Evolutionary conservation across 2,113 vertebrate species (phyloP), one percentile per base, ranked within the genome.

Genomic region (Rhinoptilus africanus): DNA sequence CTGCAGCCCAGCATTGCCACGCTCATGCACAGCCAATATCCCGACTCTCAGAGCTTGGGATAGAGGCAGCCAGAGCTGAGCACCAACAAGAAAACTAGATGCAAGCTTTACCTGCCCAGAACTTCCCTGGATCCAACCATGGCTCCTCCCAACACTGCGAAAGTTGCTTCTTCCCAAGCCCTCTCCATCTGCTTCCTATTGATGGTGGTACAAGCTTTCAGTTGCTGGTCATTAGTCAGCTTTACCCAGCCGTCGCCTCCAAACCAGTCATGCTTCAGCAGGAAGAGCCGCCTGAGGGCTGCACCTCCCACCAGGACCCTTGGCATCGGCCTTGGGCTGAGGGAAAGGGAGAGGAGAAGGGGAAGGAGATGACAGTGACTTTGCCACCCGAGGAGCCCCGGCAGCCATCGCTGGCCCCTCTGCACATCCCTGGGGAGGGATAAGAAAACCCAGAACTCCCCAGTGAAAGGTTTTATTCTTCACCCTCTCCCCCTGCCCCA

Each of bases 141-240:
- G 23, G 51, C 51, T 86, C 66, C 89, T 95, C 67, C 71, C 81
- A 78, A n/a, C 56, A 77, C 21, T 19, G 6, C 8, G 7, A 35
- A 75, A 47, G 9, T 35, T 28, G 22, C 77, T 92, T 57, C 63
- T 32, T 81, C 43, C n/a, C 85, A 89, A 81, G 75, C 80, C 43
- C 87, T 85, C 66, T 79, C 86, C 57, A 84, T 94, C 93, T 95
- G 97, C 91, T 96, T 92, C 83, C 85, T 73, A 64, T 16, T 82
- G 93, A 89, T 32, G 14, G 63, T 45, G 7, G 32, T 88, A 43
- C 43, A 83, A 67, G 60, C 87, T 96, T 90, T 91, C 83, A 79
- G 72, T 47, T 72, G 88, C 89, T 75, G 60, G 85, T 96, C 92
- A 75, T 94, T 64, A 92, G 88, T 60, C 94, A 92, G 88, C 23